phyloP scores from a whole-genome alignment of 1,140 invertebrate genomes.

The Zaprionus lachaisei region DNA sequence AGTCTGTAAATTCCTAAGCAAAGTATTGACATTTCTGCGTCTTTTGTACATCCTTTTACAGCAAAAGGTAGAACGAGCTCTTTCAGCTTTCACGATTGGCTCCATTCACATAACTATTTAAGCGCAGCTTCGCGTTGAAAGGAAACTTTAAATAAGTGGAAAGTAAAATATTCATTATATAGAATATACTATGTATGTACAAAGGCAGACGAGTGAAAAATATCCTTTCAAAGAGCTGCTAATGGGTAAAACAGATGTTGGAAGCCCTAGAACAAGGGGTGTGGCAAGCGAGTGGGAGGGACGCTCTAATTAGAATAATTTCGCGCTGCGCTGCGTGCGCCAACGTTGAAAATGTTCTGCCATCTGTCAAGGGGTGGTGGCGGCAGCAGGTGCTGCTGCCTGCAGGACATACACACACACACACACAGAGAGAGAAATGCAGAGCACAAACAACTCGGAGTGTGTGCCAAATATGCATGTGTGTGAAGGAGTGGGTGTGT shows the following conservation, averaged over 20 bases:
- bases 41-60: neutral
- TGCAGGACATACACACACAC: slow-evolving; percentile 53
- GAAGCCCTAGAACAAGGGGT: neutral
- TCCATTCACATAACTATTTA: slow-evolving; percentile 32
- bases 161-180: slow-evolving; percentile 27
- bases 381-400: slow-evolving; percentile 49
- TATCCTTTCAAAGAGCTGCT: slow-evolving; percentile 22
- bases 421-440: slow-evolving; percentile 32
- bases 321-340: slow-evolving; percentile 72
- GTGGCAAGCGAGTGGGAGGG: neutral
- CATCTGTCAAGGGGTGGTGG: slow-evolving; percentile 53
- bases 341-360: slow-evolving; percentile 57
- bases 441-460: slow-evolving; percentile 43
- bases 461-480: slow-evolving; percentile 20
- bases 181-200: slow-evolving; percentile 19
- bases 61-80: neutral
- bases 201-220: slow-evolving; percentile 24
- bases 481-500: slow-evolving; percentile 3
- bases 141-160: slow-evolving; percentile 27
- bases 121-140: slow-evolving; percentile 25
- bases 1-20: neutral
- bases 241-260: slow-evolving; percentile 8
- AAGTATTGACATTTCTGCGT: neutral
- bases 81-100: slow-evolving; percentile 33
- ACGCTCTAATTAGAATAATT: slow-evolving; percentile 77